phyloP scores from a whole-genome alignment of 2,888 invertebrate species.

The Heliconius cydno region DNA sequence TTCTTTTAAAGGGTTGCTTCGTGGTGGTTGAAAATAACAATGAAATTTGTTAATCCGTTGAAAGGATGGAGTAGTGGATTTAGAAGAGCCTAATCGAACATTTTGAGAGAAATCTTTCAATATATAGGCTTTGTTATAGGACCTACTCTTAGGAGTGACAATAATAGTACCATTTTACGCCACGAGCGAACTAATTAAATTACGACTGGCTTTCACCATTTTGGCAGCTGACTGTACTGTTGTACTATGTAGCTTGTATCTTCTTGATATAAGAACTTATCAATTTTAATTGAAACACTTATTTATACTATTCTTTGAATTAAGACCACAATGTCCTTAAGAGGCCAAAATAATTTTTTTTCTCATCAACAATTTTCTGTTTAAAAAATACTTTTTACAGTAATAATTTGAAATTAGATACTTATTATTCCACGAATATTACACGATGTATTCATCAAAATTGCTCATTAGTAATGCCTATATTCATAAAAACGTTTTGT shows the following conservation, averaged over 20 bases:
- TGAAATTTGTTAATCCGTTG: slow-evolving; percentile 10
- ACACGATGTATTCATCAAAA: too few relatives aligned
- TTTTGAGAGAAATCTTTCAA: background rate
- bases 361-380: background rate
- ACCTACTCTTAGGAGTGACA: background rate
- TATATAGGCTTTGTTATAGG: background rate
- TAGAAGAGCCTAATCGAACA: background rate
- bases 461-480: too few relatives aligned
- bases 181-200: background rate
- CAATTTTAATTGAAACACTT: background rate
- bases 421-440: too few relatives aligned
- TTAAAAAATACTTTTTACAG: background rate
- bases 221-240: background rate
- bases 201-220: background rate
- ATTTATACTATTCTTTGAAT: background rate
- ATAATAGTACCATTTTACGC: background rate
- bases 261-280: background rate
- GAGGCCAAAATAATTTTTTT: background rate
- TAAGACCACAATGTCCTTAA: background rate
- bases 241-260: background rate
- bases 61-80: slow-evolving; percentile 3
- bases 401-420: background rate
- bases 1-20: slow-evolving; percentile 38
- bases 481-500: background rate
- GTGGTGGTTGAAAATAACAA: slow-evolving; percentile 22